A percentile compares a stretch with the other conserved stretches of the same genome.
These are phyloP conservation scores for Crepidodera aurea DNA, from an alignment of 2,888 invertebrate genomes.

Conservation along the genomic window DNA sequence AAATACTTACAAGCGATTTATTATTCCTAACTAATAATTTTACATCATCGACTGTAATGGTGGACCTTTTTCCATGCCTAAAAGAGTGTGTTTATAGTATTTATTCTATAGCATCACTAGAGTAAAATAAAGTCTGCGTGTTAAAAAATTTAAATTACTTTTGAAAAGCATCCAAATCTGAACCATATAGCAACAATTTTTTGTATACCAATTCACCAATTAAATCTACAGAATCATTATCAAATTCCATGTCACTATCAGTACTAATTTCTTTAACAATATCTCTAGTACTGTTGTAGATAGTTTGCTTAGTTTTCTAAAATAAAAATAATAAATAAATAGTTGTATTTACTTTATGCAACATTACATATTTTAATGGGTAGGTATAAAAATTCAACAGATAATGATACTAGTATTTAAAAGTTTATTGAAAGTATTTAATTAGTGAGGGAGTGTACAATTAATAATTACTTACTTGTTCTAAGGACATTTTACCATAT, in stretches of 20 bases:
- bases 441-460: too few relatives aligned
- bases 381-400: too few relatives aligned
- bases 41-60: slow-evolving; percentile 71
- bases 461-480: slow-evolving; percentile 25
- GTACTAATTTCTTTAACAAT: slow-evolving; percentile 67
- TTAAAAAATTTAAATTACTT: slow-evolving; percentile 62
- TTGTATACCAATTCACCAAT: slow-evolving; percentile 69
- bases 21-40: slow-evolving; percentile 70
- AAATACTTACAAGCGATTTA: slow-evolving; percentile 65
- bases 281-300: slow-evolving; percentile 65
- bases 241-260: slow-evolving; percentile 64
- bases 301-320: slow-evolving; percentile 67
- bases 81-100: slow-evolving; percentile 33
- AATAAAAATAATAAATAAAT: slow-evolving; percentile 43
- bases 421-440: too few relatives aligned
- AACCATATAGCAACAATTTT: slow-evolving; percentile 65
- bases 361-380: too few relatives aligned
- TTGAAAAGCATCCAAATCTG: slow-evolving; percentile 72
- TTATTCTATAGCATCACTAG: too few relatives aligned
- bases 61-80: slow-evolving; percentile 71
- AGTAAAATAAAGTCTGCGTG: too few relatives aligned
- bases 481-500: slow-evolving; percentile 23
- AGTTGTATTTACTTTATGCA: too few relatives aligned
- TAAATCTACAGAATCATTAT: slow-evolving; percentile 66
- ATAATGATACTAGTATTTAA: too few relatives aligned